Percentiles rank a stretch among this genome's conserved stretches.
Evolutionary conservation across 2,797 vertebrate species (phyloP).

Genomic region (Sebastes aleutianus): DNA sequence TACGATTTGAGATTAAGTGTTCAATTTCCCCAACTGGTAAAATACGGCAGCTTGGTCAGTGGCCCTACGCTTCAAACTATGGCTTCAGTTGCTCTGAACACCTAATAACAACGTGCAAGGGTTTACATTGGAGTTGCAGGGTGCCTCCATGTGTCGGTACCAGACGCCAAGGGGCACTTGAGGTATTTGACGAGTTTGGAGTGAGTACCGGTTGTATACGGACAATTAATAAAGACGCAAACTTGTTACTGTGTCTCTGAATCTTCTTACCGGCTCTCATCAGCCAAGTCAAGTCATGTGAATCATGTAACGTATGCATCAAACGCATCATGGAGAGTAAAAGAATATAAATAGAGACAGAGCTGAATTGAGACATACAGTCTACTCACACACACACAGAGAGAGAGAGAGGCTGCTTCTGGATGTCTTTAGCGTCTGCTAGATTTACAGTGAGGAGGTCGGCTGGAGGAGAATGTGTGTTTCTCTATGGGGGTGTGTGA

Average conservation of each 20-base stretch:
- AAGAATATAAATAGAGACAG: neutral
- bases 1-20: neutral
- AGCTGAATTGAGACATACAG: neutral
- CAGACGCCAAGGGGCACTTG: too few relatives aligned
- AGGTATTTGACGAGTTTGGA: too few relatives aligned
- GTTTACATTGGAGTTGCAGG: too few relatives aligned
- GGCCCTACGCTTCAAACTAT: too few relatives aligned
- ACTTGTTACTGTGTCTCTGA: neutral
- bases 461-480: constrained; percentile 32
- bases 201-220: neutral
- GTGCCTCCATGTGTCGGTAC: too few relatives aligned
- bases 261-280: neutral
- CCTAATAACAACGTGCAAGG: too few relatives aligned
- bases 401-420: neutral
- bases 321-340: neutral
- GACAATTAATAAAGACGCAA: neutral
- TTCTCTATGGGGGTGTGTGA: constrained; percentile 45
- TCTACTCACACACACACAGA: neutral
- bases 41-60: too few relatives aligned
- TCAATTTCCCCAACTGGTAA: neutral
- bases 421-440: constrained; percentile 47
- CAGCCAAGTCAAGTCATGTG: neutral
- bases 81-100: too few relatives aligned
- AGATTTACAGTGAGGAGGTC: constrained; percentile 29
- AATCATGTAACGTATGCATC: neutral